These are phyloP conservation scores for Trichomycterus rosablanca DNA, from an alignment of 2,113 vertebrate species.

Conservation along the genomic window DNA sequence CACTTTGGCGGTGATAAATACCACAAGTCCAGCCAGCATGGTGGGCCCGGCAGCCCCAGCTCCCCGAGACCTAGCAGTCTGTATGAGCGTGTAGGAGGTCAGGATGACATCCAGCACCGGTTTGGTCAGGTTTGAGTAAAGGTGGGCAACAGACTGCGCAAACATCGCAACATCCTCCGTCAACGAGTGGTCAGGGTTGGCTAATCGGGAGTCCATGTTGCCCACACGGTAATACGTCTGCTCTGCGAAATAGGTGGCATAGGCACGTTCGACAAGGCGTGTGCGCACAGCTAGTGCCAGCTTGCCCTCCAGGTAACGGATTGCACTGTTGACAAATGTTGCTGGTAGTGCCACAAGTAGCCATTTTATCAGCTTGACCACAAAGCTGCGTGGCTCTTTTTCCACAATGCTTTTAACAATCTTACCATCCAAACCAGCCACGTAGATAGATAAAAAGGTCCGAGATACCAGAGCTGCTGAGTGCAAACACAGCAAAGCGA, in stretches of 20 bases:
- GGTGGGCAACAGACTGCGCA: conserved; percentile 90
- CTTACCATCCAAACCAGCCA: conserved; percentile 90
- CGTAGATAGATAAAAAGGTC: conserved; percentile 96
- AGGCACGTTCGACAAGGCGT: conserved; percentile 86
- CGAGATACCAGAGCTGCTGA: conserved; percentile 89
- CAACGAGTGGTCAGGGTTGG: conserved; percentile 95
- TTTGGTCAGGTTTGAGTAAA: conserved; percentile 98
- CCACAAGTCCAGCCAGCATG: conserved; percentile 85
- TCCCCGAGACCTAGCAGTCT: conserved; percentile 80
- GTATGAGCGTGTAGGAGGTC: conserved; percentile 93
- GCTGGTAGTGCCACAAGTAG: conserved; percentile 93
- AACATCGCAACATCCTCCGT: conserved; percentile 97
- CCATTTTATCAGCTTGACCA: conserved; percentile 85
- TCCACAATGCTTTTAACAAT: conserved; percentile 97
- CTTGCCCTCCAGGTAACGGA: conserved; percentile 92
- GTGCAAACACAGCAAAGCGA: conserved; percentile 85
- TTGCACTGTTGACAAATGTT: conserved; percentile 97
- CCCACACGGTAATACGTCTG: conserved; percentile 94
- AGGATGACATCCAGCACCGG: conserved; percentile 92
- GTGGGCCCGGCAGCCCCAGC: conserved; percentile 88
- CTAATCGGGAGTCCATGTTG: conserved; percentile 91
- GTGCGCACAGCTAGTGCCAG: conserved; percentile 93
- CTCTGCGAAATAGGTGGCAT: conserved; percentile 86
- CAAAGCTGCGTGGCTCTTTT: conserved; percentile 81
- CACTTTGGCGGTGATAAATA: conserved; percentile 88